Base-by-base conservation (phyloP, 2,888 invertebrate genomes). In the Laspeyria flexula region DNA sequence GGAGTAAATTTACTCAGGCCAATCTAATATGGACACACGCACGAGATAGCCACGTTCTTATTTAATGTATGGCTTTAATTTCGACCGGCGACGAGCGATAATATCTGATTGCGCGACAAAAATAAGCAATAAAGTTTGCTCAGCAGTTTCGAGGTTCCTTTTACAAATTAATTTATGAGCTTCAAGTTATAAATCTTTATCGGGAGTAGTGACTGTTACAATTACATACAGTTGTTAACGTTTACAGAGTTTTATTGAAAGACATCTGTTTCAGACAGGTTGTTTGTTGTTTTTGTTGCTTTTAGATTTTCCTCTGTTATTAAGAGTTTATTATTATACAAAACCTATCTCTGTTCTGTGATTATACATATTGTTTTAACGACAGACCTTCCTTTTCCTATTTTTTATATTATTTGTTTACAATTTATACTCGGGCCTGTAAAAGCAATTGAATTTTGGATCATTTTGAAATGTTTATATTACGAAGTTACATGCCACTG, bases 1-100 rank as follows among this genome's bases (percentile, higher is more conserved):
- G 74, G 80, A 78, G 81, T 75, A 84, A 86, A 86, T 89, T 87
- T 88, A 86, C 87, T 83, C 83, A 76, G 75, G 75, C 80, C 86
- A 87, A 86, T 87, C 81, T 87, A 83, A 85, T 85, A 75, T 75
- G 65, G 73, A 55, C 65, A 70, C 66, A 76, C 75, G 74, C 68
- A 77, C 73, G 70, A 77, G 71, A 79, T 79, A 77, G 78, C 72
- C 65, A 63, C 68, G 65, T 68, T 74, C 73, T 74, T 72, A 71
- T 75, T 76, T 83, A 83, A 84, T 82, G 76, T 84, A 83, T 76
- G 69, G 71, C 75, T 83, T 83, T 83, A 81, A 83, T 83, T 83
- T 76, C 60, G 75, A 61, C 73, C 68, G 64, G 62, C 61, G 67
- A 73, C 39, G 49, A 61, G 63, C 62, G 38, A 56, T 60, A 60